Evolutionary conservation across 2,797 vertebrate species (phyloP).

Genomic region (Crocodylus rhombifer): DNA sequence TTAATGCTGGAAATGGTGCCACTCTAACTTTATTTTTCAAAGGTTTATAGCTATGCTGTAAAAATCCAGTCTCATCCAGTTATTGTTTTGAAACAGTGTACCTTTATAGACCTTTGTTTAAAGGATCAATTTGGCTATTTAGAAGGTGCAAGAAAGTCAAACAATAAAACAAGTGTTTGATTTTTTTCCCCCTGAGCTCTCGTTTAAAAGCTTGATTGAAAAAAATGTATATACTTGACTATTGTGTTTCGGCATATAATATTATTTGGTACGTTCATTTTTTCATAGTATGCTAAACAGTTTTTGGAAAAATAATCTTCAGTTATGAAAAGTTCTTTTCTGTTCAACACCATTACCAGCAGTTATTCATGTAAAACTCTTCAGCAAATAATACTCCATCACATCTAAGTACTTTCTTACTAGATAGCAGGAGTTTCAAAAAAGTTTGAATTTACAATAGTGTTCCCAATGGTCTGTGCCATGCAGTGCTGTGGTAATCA

Average conservation of each 20-base stretch:
- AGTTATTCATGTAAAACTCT: not conserved
- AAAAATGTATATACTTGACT: not conserved
- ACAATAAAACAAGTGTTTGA: not conserved
- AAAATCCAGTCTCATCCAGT: not conserved
- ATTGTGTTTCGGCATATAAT: too few species aligned
- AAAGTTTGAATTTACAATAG: not conserved
- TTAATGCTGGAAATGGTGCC: not conserved
- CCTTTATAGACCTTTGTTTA: not conserved
- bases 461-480: not conserved
- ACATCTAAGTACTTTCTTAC: not conserved
- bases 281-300: not conserved
- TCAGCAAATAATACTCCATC: not conserved
- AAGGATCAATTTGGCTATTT: not conserved
- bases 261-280: not conserved
- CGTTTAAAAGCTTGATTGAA: not conserved
- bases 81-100: not conserved
- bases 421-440: not conserved
- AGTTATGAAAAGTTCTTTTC: not conserved
- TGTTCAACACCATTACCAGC: conserved; percentile 1
- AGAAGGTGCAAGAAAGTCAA: not conserved
- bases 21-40: not conserved
- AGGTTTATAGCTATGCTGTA: not conserved
- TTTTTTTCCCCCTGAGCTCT: not conserved
- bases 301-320: not conserved
- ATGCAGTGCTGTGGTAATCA: not conserved